phyloP scores from a whole-genome alignment of 2,113 vertebrate genomes.

The Scomber colias region DNA sequence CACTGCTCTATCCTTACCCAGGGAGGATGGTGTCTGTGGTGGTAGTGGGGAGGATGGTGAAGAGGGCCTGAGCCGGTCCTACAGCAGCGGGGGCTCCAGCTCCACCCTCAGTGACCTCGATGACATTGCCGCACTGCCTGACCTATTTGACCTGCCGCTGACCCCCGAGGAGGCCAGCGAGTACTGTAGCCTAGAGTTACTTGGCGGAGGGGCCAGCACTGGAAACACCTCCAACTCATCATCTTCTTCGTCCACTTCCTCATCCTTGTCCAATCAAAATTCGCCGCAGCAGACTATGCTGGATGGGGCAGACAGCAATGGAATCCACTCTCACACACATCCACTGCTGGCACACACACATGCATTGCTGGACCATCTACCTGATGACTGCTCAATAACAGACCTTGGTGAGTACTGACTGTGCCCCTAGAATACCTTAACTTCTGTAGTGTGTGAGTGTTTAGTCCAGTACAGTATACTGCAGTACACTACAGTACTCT shows the following conservation, averaged over 20 bases:
- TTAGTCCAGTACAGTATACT: too few species aligned
- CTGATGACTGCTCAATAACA: constrained; percentile 84
- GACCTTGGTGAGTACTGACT: constrained; percentile 88
- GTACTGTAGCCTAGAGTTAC: constrained; percentile 90
- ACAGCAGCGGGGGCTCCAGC: constrained; percentile 88
- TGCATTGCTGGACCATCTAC: constrained; percentile 74
- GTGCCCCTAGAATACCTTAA: not conserved
- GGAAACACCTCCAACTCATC: constrained; percentile 84
- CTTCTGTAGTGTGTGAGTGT: not conserved
- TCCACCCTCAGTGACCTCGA: constrained; percentile 91
- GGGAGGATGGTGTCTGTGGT: constrained; percentile 78
- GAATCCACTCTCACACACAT: constrained; percentile 78
- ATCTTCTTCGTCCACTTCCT: constrained; percentile 84
- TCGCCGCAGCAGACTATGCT: constrained; percentile 88
- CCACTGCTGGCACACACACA: constrained; percentile 67
- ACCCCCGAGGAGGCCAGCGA: constrained; percentile 88
- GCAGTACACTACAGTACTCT: too few species aligned
- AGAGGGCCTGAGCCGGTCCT: constrained; percentile 83
- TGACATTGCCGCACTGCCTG: constrained; percentile 88
- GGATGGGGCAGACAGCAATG: constrained; percentile 81
- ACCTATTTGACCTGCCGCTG: constrained; percentile 92
- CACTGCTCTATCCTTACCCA: constrained; percentile 81
- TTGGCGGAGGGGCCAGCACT: constrained; percentile 76
- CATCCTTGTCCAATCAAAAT: constrained; percentile 86
- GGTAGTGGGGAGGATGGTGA: constrained; percentile 74